phyloP scores from a whole-genome alignment of 2,113 vertebrate genomes.

The Zosterops hypoxanthus region DNA sequence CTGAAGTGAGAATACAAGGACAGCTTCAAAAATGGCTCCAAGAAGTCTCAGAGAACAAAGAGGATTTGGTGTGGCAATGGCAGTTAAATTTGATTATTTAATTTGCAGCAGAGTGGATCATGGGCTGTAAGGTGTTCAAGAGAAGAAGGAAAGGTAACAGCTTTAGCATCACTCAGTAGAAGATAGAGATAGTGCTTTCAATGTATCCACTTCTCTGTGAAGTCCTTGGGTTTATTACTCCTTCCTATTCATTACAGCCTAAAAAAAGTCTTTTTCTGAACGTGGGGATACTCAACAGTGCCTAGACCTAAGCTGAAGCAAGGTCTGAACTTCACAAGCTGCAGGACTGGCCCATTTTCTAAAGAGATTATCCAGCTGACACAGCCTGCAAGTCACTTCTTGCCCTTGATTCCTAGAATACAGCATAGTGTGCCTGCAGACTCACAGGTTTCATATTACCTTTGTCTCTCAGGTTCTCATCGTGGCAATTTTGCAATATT shows the following conservation, averaged over 20 bases:
- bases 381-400: conserved; percentile 15
- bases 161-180: neutral
- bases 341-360: neutral
- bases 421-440: accelerated
- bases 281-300: neutral
- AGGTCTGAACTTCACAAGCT: neutral
- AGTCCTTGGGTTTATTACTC: neutral
- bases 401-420: neutral
- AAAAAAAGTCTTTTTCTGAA: neutral
- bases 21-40: neutral
- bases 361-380: neutral
- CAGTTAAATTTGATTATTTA: neutral
- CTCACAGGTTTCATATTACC: neutral
- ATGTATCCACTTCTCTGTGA: neutral
- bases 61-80: neutral
- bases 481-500: neutral
- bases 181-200: neutral
- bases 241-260: neutral
- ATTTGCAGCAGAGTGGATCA: neutral
- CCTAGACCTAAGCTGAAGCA: neutral
- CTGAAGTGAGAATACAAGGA: neutral
- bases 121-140: neutral
- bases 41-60: neutral
- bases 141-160: neutral
- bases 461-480: neutral